Evolutionary conservation across 2,113 vertebrate species (phyloP).

Genomic region (Seriola dumerili): DNA sequence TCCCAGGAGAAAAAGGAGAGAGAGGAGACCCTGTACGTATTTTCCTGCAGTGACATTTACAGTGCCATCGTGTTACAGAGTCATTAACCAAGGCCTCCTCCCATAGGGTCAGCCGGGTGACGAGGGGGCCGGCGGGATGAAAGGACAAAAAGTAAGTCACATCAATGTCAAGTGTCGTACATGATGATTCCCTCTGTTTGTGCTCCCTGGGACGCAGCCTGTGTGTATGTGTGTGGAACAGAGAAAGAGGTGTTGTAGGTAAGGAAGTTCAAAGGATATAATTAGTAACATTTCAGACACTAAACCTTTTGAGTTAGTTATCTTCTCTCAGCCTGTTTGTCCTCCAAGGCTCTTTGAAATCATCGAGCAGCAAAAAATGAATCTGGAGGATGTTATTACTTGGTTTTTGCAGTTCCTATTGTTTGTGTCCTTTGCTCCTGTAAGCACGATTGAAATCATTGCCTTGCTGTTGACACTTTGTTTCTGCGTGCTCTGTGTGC

Average conservation of each 20-base stretch:
- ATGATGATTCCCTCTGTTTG: slow-evolving; percentile 56
- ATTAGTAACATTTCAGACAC: slow-evolving; percentile 30
- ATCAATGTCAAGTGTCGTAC: slow-evolving; percentile 69
- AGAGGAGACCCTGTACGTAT: slow-evolving; percentile 88
- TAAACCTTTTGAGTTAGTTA: slow-evolving; percentile 35
- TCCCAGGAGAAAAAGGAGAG: slow-evolving; percentile 83
- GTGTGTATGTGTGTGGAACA: slow-evolving; percentile 9
- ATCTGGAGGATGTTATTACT: slow-evolving; percentile 22
- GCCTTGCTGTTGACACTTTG: background rate
- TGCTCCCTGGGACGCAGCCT: slow-evolving; percentile 24
- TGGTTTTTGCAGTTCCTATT: slow-evolving; percentile 20
- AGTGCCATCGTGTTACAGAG: slow-evolving; percentile 51
- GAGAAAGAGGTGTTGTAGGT: slow-evolving; percentile 14
- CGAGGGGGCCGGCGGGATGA: slow-evolving; percentile 74
- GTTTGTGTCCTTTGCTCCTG: slow-evolving; percentile 18
- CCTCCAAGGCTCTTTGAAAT: slow-evolving; percentile 37
- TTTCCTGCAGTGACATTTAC: slow-evolving; percentile 70
- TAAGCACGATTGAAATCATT: slow-evolving; percentile 2
- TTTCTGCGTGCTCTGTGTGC: background rate
- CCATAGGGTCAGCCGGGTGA: slow-evolving; percentile 85
- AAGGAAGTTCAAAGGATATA: slow-evolving; percentile 25
- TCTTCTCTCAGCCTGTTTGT: slow-evolving; percentile 9
- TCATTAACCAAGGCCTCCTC: slow-evolving; percentile 74
- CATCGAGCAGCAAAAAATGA: slow-evolving; percentile 36
- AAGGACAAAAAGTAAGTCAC: slow-evolving; percentile 89